Evolutionary conservation across 2,888 invertebrate species (phyloP), one percentile per base, ranked within the genome.

Genomic region (Melieria picta): DNA sequence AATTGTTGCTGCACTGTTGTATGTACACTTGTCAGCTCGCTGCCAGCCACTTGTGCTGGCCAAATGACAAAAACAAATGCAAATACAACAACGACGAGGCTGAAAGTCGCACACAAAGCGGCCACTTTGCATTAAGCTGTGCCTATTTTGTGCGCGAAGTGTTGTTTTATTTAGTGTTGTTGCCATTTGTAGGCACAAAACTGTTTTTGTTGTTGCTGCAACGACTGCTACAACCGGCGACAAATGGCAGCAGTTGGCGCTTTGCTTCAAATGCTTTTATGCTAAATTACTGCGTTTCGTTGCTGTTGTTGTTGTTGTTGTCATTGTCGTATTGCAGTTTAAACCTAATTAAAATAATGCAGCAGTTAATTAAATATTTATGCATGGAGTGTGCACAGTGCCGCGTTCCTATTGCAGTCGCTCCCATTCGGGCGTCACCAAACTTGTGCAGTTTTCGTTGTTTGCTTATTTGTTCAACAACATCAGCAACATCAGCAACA

Each of bases 311-410:
- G 71, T 65, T 30, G 30, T 30, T 30, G 30, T 30, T 30, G 30
- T 65, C 67, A 62, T 52, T 70, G 60, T 46, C 67, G 62, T 71
- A 71, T 80, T 83, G 81, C 84, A 82, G 84, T 82, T 85, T 85
- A 84, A 85, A 86, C 84, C 85, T 87, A 87, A 87, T 86, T 87
- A 87, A 86, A 86, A 86, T 86, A 86, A 84, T 87, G 86, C 86
- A 87, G 87, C 86, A 86, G 86, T 86, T 86, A 86, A 86, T 87
- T 86, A 86, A 87, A 85, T 86, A 86, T 86, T 86, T 83, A 86
- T 85, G 85, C 79, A 80, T 74, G 70, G 70, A 67, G 67, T 60
- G 67, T 58, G 61, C 61, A 67, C 67, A 60, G 58, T 61, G 61
- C 45, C 10, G 30, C 30, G 30, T 30, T 30, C 52, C 58, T 60